Base-by-base conservation (phyloP, 2,888 invertebrate species). In the Drosophila neonasuta region DNA sequence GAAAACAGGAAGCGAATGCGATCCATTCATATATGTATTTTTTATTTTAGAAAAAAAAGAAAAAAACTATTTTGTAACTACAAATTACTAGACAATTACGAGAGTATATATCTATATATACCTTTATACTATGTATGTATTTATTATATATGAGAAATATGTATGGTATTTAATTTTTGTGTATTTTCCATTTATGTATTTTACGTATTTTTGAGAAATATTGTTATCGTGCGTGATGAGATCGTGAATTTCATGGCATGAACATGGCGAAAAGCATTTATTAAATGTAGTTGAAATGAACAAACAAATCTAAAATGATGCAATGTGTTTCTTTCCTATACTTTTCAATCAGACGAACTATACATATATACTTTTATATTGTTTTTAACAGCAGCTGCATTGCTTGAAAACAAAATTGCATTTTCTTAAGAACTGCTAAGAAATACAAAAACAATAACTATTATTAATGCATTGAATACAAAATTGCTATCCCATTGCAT, bases 191-290 rank as follows among this genome's bases (percentile, higher is more conserved):
- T 36, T n/a, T 36, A 36, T 41, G 15, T 41, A 41, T 41, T 11
- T 9, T 52, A 46, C n/a, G 13, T 46, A 46, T 54, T 54, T 17
- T n/a, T 17, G 24, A 11, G 11, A 41, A 34, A 44, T 20, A 44
- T 54, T 32, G 17, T 48, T 30, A 17, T 49, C 13, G 13, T 29
- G 13, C 29, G 17, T 49, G 32, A 34, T 17, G 32, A 34, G 50
- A 57, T 24, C 39, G 30, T 54, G 41, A 52, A 58, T 15, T 42
- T 32, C 36, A 39, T 46, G 46, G 41, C 41, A 57, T 48, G 48
- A 58, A 50, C 60, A 20, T 52, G 44, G 24, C 39, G 15, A 30
- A 61, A 11, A 54, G 45, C 54, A 66, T 68, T 68, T 66, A 68
- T 58, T 68, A 68, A 54, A 41, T 57, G 30, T 57, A 49, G 29